phyloP scores from a whole-genome alignment of 2,113 vertebrate species.

The Meleagris gallopavo region DNA sequence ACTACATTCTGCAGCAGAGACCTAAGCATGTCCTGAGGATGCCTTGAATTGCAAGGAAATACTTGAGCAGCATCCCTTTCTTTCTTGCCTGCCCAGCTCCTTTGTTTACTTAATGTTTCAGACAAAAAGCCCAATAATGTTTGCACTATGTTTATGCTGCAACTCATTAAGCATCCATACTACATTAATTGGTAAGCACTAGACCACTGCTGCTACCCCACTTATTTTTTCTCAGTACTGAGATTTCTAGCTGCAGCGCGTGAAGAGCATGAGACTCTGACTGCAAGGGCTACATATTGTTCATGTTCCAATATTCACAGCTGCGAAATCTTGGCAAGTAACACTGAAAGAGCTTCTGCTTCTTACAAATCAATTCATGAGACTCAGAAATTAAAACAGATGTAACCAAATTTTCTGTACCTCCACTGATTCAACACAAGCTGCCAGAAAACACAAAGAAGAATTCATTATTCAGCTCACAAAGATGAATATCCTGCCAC shows the following conservation, averaged over 20 bases:
- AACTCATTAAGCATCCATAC: neutral
- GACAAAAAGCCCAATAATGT: neutral
- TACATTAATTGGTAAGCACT: neutral
- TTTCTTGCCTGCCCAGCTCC: neutral
- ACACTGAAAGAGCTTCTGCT: neutral
- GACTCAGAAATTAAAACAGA: slow-evolving; percentile 14
- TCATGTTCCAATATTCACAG: slow-evolving; percentile 55
- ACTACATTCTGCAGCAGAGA: neutral
- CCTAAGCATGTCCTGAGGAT: neutral
- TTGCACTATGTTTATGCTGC: neutral
- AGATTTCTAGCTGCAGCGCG: neutral
- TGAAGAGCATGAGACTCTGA: slow-evolving; percentile 3
- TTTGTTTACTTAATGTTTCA: slow-evolving; percentile 24
- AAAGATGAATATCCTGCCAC: slow-evolving; percentile 12
- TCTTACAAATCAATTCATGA: slow-evolving; percentile 42
- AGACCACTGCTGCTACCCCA: neutral
- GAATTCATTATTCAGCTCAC: slow-evolving; percentile 39
- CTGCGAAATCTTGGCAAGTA: slow-evolving; percentile 26
- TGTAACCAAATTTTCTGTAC: slow-evolving; percentile 19
- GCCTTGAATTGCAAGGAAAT: neutral
- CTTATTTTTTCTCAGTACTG: neutral
- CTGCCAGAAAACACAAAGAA: slow-evolving; percentile 24
- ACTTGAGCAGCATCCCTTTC: neutral
- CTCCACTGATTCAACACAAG: slow-evolving; percentile 41
- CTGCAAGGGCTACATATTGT: neutral